Evolutionary conservation across 2,797 vertebrate genomes (phyloP).

Genomic region (Capromys pilorides): DNA sequence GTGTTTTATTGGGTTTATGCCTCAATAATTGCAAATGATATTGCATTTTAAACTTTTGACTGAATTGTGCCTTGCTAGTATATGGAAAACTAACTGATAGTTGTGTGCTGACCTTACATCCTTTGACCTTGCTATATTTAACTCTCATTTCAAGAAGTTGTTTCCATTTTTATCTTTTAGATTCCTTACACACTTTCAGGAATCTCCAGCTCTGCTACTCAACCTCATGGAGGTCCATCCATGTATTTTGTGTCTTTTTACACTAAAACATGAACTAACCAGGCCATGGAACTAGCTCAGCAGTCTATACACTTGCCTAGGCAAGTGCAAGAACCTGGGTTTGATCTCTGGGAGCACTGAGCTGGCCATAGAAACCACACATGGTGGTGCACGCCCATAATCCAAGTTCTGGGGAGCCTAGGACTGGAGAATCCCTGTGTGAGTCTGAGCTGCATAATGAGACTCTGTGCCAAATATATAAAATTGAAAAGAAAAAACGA

Average conservation of each 20-base stretch:
- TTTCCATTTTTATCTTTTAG: not conserved
- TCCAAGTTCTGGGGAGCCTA: too few species aligned
- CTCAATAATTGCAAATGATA: not conserved
- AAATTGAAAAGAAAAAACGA: not conserved
- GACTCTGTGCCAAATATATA: too few species aligned
- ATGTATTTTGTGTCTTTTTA: not conserved
- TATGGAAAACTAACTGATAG: not conserved
- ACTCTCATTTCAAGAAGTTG: not conserved
- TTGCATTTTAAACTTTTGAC: not conserved
- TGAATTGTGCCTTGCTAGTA: not conserved
- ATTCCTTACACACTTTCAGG: not conserved
- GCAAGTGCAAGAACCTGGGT: too few species aligned
- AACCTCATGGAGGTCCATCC: not conserved
- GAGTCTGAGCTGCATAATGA: too few species aligned
- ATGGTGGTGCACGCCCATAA: too few species aligned
- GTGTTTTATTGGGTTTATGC: not conserved
- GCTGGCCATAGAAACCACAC: too few species aligned
- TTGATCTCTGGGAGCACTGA: too few species aligned
- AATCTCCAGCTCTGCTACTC: not conserved
- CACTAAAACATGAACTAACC: not conserved
- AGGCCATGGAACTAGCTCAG: too few species aligned
- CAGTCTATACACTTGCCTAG: too few species aligned
- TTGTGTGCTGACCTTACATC: not conserved
- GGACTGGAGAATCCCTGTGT: too few species aligned
- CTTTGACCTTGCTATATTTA: not conserved